Percentiles rank a stretch among this genome's conserved stretches.
Conservation (phyloP, 2,888 invertebrate species). For the Microctonus aethiopoides region DNA sequence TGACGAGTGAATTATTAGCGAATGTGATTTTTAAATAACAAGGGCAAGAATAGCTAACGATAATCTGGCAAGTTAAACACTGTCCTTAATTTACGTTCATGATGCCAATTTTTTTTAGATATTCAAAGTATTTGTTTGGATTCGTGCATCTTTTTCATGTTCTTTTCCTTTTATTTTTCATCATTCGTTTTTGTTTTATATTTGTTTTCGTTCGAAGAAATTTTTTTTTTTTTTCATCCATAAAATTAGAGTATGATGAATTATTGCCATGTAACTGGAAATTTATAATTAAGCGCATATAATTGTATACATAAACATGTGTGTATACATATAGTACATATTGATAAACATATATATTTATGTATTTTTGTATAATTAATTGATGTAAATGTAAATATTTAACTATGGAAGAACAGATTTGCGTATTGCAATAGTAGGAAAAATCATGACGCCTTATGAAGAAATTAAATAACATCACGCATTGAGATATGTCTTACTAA, state of each 20-base stretch:
- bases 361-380: conserved; percentile 36
- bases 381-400: conserved; percentile 43
- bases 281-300: conserved; percentile 9
- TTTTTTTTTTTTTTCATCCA: background rate
- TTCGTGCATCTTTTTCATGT: background rate
- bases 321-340: conserved; percentile 47
- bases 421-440: conserved; percentile 57
- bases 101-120: background rate
- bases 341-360: conserved; percentile 46
- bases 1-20: background rate
- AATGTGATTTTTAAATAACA: background rate
- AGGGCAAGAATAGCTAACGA: background rate
- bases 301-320: conserved; percentile 45
- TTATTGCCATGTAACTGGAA: conserved; percentile 19
- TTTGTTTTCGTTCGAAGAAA: background rate
- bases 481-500: conserved; percentile 29
- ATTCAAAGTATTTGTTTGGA: background rate
- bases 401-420: conserved; percentile 65
- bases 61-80: background rate
- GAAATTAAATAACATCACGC: conserved; percentile 4
- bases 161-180: background rate
- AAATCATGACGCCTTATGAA: conserved; percentile 43
- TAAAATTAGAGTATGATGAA: conserved; percentile 5
- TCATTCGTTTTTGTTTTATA: background rate
- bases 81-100: background rate